phyloP scores from a whole-genome alignment of 2,113 vertebrate genomes.

The Octodon degus region DNA sequence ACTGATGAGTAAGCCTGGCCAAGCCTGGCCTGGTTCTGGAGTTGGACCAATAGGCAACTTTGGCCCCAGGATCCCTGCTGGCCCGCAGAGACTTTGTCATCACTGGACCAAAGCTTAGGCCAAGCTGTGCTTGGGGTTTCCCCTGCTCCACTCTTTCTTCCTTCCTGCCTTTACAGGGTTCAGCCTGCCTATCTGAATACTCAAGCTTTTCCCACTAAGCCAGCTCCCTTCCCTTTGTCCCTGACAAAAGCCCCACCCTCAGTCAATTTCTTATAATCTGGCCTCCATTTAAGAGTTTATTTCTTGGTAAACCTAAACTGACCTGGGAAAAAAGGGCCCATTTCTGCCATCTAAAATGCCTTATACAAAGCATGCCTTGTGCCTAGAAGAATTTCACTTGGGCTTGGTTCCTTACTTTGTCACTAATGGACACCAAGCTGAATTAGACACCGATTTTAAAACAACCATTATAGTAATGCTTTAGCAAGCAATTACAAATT shows the following conservation, averaged over 20 bases:
- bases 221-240: background rate
- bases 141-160: background rate
- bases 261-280: background rate
- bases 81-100: background rate
- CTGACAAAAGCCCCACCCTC: background rate
- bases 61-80: background rate
- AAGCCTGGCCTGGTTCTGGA: background rate
- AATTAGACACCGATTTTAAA: background rate
- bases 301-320: slow-evolving; percentile 13
- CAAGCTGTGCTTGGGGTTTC: background rate
- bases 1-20: background rate
- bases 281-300: background rate
- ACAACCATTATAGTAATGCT: background rate
- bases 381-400: background rate
- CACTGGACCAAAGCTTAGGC: background rate
- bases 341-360: background rate
- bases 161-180: background rate
- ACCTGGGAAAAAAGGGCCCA: background rate
- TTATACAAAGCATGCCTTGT: background rate
- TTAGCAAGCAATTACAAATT: background rate
- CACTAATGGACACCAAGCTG: background rate
- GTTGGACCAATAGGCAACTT: background rate
- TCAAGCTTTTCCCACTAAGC: background rate
- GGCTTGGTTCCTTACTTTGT: background rate
- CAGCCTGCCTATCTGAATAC: background rate